phyloP scores from a whole-genome alignment of 2,888 invertebrate species.

The Tortrix viridana region DNA sequence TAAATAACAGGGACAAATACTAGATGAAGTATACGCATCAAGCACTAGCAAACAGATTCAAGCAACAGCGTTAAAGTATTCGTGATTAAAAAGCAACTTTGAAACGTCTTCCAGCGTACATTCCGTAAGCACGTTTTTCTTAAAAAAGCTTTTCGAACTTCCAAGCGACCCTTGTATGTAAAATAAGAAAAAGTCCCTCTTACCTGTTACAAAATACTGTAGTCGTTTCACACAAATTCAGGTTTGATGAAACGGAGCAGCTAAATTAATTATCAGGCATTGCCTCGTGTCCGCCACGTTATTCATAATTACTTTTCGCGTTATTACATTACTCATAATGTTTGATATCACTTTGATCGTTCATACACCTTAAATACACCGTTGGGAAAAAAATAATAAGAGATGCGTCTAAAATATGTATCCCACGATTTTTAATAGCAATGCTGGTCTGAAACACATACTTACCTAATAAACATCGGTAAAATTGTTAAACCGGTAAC shows the following conservation, averaged over 20 bases:
- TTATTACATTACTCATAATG: constrained; percentile 7
- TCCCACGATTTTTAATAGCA: no score
- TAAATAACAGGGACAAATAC: constrained; percentile 1
- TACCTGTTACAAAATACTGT: neutral
- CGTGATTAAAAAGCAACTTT: neutral
- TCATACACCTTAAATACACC: neutral
- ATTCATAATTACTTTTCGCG: neutral
- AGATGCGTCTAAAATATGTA: no score
- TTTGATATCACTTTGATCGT: neutral
- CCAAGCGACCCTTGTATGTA: no score
- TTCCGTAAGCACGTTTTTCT: no score
- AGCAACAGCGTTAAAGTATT: neutral
- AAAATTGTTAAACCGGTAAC: no score
- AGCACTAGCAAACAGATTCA: neutral
- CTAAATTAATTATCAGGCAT: constrained; percentile 10
- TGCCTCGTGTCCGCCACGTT: neutral
- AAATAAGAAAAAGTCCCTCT: no score
- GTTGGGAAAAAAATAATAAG: no score
- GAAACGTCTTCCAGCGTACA: no score
- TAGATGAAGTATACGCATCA: neutral
- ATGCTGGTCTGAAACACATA: no score
- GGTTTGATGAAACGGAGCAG: constrained; percentile 4
- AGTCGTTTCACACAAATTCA: neutral
- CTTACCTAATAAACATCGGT: no score
- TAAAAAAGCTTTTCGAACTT: no score